Percentiles rank a stretch among this genome's conserved stretches.
Conservation (phyloP, 1,140 invertebrate genomes). For the Tetranychus cinnabarinus region DNA sequence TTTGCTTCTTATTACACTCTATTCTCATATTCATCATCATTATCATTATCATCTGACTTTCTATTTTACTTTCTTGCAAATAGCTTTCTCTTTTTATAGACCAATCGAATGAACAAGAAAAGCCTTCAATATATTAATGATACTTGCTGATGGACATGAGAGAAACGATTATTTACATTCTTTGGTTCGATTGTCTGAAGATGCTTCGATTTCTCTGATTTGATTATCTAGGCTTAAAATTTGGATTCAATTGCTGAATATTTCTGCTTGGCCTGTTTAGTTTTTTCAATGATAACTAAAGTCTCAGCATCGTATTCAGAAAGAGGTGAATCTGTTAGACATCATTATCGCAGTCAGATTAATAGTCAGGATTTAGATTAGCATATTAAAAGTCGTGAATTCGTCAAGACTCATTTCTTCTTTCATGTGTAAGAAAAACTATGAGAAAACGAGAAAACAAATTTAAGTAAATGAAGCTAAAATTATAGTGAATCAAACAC, state of each 20-base stretch:
- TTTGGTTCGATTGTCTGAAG: conserved; percentile 23
- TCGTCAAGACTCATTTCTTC: conserved; percentile 41
- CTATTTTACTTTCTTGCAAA: too few relatives aligned
- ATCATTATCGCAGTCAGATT: too few relatives aligned
- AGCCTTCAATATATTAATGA: too few relatives aligned
- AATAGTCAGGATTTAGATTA: too few relatives aligned
- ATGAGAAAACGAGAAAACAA: conserved; percentile 2
- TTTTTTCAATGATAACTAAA: conserved; percentile 53
- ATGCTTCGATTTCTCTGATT: conserved; percentile 8
- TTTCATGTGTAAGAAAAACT: conserved; percentile 44
- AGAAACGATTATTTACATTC: too few relatives aligned
- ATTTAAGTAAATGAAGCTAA: background rate
- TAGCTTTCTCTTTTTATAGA: too few relatives aligned
- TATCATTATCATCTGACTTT: too few relatives aligned
- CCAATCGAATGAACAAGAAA: too few relatives aligned
- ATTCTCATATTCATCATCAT: too few relatives aligned
- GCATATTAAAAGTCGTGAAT: conserved; percentile 26
- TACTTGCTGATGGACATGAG: too few relatives aligned
- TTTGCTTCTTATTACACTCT: too few relatives aligned
- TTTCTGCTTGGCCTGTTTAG: conserved; percentile 48
- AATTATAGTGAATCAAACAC: conserved; percentile 15
- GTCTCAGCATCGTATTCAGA: conserved; percentile 70
- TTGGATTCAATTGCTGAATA: conserved; percentile 51
- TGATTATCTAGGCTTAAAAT: conserved; percentile 18
- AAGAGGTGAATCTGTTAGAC: conserved; percentile 15